Conservation (phyloP, 2,113 vertebrate genomes). For the Microcebus ravelobensis region DNA sequence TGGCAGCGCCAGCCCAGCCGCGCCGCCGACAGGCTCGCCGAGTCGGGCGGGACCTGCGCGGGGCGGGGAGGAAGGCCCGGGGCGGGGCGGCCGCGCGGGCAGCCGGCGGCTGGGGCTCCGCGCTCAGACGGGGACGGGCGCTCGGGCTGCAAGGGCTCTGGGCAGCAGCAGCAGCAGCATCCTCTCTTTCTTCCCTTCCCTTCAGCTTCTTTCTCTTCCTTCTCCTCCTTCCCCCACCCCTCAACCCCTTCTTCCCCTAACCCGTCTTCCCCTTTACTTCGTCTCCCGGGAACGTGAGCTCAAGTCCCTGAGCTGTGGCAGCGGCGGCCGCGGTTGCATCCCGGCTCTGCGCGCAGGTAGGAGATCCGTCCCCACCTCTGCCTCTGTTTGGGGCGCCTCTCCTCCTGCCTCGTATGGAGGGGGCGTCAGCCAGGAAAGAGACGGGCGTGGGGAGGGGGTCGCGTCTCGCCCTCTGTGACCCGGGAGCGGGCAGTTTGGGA, state of each 20-base stretch:
- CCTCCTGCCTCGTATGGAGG: accelerated
- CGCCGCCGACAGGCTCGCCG: background rate
- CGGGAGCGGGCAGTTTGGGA: background rate
- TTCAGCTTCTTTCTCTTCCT: background rate
- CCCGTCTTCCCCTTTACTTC: background rate
- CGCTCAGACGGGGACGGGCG: slow-evolving; percentile 63
- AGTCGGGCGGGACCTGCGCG: background rate
- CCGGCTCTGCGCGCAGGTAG: slow-evolving; percentile 72
- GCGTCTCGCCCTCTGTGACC: background rate
- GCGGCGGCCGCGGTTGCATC: background rate
- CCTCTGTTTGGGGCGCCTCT: background rate
- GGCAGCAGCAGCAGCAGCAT: slow-evolving; percentile 54
- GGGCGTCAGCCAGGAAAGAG: background rate
- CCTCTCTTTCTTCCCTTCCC: background rate
- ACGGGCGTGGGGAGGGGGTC: background rate
- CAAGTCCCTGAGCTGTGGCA: background rate
- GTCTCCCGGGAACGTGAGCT: background rate
- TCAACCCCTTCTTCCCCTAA: background rate
- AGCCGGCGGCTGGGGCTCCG: slow-evolving; percentile 40
- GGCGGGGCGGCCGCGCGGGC: background rate
- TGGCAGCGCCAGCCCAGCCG: background rate
- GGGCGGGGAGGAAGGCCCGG: background rate
- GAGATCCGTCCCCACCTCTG: background rate
- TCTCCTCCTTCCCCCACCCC: background rate
- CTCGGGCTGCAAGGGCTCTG: slow-evolving; percentile 68